Conservation (phyloP, 2,888 invertebrate species). For the Allophyes oxyacanthae region DNA sequence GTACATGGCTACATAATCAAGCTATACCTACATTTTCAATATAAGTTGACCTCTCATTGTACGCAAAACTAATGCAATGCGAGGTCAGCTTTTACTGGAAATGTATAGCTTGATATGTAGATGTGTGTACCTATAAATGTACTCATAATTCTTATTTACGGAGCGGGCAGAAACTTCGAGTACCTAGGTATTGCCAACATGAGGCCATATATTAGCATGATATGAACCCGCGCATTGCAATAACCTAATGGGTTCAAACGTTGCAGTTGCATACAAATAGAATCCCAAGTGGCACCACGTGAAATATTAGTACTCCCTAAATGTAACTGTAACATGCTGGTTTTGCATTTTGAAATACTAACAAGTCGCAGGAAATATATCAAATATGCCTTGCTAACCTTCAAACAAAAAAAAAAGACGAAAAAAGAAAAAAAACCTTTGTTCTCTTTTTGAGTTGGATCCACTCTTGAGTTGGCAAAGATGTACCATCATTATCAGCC, state of each 20-base stretch:
- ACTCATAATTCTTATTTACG: constrained; percentile 6
- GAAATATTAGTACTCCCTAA: constrained; percentile 50
- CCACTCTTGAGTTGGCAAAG: too few species aligned
- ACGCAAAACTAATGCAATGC: too few species aligned
- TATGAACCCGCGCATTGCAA: constrained; percentile 45
- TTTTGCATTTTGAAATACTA: constrained; percentile 30
- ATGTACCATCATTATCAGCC: too few species aligned
- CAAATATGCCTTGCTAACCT: too few species aligned
- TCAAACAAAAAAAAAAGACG: too few species aligned
- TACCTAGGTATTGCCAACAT: constrained; percentile 23
- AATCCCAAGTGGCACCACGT: constrained; percentile 50
- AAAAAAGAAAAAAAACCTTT: too few species aligned
- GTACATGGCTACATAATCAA: too few species aligned
- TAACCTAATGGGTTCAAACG: constrained; percentile 50
- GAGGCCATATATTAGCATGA: constrained; percentile 47
- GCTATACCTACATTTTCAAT: too few species aligned
- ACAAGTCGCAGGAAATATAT: neutral
- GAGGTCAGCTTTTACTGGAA: too few species aligned
- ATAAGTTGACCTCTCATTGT: too few species aligned
- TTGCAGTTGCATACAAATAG: constrained; percentile 46
- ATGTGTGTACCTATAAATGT: neutral
- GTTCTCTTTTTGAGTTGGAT: too few species aligned
- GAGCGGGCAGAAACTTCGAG: constrained; percentile 18
- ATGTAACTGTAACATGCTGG: constrained; percentile 31
- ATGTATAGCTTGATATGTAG: too few species aligned